These are phyloP conservation scores for Arrhopalites spinosus DNA, from an alignment of 2,888 invertebrate species.

Conservation along the genomic window DNA sequence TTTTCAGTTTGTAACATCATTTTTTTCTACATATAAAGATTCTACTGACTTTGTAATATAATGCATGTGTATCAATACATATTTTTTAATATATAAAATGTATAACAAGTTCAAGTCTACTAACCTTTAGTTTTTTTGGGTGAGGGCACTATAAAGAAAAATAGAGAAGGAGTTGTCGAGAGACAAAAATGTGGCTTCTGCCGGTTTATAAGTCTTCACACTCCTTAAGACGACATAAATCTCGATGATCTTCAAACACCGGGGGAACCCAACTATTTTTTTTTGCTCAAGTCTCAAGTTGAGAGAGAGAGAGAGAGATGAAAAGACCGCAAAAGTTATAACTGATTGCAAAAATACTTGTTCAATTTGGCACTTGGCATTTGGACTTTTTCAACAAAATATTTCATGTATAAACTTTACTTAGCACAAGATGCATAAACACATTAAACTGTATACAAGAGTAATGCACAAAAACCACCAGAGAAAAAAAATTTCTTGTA, in stretches of 20 bases:
- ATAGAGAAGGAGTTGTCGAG: constrained; percentile 4
- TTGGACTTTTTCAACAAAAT: neutral
- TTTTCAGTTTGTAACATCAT: neutral
- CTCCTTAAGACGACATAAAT: constrained; percentile 38
- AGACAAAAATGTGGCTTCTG: constrained; percentile 24
- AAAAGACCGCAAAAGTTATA: constrained; percentile 20
- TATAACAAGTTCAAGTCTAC: constrained; percentile 13
- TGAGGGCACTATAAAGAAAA: constrained; percentile 24
- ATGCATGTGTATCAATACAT: no score
- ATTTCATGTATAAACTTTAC: no score
- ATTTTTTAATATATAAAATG: neutral
- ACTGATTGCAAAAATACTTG: neutral
- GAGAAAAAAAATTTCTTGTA: no score
- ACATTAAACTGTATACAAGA: no score
- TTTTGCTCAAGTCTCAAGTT: no score
- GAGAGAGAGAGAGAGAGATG: constrained; percentile 29
- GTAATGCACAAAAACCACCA: no score
- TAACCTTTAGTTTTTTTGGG: constrained; percentile 23
- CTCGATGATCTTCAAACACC: constrained; percentile 38
- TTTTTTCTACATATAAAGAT: neutral
- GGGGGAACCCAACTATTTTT: constrained; percentile 39
- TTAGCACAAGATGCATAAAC: neutral
- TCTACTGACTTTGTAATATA: neutral
- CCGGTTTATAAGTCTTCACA: constrained; percentile 40
- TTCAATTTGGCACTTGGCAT: neutral